phyloP scores from a whole-genome alignment of 2,113 vertebrate genomes.

The Scortum barcoo region DNA sequence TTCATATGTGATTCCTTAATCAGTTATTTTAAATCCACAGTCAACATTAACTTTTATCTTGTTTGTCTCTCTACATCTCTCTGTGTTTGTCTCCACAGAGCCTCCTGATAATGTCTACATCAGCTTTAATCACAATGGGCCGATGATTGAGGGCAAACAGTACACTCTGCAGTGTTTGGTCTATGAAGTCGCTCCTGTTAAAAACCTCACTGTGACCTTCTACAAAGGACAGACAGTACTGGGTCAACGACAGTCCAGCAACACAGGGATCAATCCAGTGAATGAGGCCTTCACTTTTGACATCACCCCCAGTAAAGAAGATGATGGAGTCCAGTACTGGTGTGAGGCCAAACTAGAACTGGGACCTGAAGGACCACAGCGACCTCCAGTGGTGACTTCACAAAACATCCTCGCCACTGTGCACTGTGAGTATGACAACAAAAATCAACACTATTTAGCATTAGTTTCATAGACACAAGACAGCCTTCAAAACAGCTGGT shows the following conservation, averaged over 20 bases:
- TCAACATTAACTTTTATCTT: too few relatives aligned
- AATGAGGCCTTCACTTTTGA: not conserved
- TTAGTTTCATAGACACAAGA: too few relatives aligned
- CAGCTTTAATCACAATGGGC: conserved; percentile 32
- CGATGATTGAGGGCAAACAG: conserved; percentile 15
- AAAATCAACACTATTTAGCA: not conserved
- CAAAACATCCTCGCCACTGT: not conserved
- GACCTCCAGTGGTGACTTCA: conserved; percentile 13
- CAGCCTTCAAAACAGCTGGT: too few relatives aligned
- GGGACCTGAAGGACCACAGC: conserved; percentile 39
- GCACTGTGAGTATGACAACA: conserved; percentile 56
- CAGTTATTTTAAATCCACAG: too few relatives aligned
- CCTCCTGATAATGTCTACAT: conserved; percentile 60
- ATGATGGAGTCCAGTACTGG: conserved; percentile 19
- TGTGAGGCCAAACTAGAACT: conserved; percentile 63
- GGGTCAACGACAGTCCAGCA: fast-evolving
- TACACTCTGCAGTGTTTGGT: conserved; percentile 75
- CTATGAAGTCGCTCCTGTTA: conserved; percentile 26
- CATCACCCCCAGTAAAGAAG: too few relatives aligned
- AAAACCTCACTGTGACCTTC: conserved; percentile 55
- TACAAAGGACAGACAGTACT: conserved; percentile 13
- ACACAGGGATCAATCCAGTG: not conserved
- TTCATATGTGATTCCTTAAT: too few relatives aligned
- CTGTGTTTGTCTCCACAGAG: conserved; percentile 50
- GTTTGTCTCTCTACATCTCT: not conserved